Conservation (phyloP, 2,888 invertebrate species). For the Pachydiplax longipennis region DNA sequence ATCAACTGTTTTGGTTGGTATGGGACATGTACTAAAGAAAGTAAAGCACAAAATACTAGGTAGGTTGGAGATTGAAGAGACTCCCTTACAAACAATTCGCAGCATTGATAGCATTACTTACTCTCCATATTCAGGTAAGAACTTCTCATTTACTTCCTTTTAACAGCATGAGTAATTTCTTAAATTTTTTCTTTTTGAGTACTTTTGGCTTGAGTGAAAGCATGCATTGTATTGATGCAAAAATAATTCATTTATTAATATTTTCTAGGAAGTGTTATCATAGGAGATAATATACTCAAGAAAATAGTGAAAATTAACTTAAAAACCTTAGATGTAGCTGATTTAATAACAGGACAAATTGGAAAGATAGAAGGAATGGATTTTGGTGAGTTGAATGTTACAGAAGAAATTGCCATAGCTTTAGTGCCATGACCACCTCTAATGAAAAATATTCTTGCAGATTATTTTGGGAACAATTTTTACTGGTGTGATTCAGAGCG, state of each 20-base stretch:
- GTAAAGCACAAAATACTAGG: slow-evolving; percentile 74
- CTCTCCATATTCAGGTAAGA: slow-evolving; percentile 65
- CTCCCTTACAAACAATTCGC: slow-evolving; percentile 54
- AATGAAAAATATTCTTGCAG: slow-evolving; percentile 58
- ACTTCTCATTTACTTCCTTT: neutral
- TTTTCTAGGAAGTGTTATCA: slow-evolving; percentile 54
- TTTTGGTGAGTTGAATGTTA: slow-evolving; percentile 61
- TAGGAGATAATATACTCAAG: slow-evolving; percentile 64
- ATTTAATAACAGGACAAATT: slow-evolving; percentile 60
- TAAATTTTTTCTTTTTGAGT: neutral
- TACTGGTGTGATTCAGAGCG: slow-evolving; percentile 75
- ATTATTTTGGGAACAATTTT: slow-evolving; percentile 74
- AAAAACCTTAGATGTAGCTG: slow-evolving; percentile 50
- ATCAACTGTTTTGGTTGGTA: slow-evolving; percentile 67
- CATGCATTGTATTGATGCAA: neutral
- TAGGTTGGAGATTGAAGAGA: slow-evolving; percentile 64
- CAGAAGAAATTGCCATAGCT: no score
- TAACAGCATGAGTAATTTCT: slow-evolving; percentile 54
- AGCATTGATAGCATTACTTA: slow-evolving; percentile 73
- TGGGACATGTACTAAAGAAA: slow-evolving; percentile 66
- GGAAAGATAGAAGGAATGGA: slow-evolving; percentile 67
- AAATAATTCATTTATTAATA: neutral
- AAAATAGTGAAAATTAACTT: slow-evolving; percentile 60
- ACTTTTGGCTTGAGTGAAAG: neutral
- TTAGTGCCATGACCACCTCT: slow-evolving; percentile 56